Base-by-base conservation (phyloP, 2,113 vertebrate genomes). In the Cryptomyrus ogoouensis region DNA sequence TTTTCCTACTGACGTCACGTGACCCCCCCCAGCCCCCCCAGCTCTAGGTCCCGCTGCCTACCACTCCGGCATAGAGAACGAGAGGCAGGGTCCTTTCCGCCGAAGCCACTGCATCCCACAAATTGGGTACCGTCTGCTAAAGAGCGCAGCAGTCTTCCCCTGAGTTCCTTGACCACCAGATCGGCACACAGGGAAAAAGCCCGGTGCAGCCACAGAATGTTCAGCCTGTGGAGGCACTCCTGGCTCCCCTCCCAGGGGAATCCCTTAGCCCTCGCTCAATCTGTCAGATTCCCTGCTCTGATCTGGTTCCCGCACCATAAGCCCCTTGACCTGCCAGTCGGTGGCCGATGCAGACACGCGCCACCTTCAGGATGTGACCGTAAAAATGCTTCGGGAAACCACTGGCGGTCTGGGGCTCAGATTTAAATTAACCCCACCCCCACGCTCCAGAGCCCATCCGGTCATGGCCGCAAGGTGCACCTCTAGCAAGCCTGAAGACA, bases 211-310 rank as follows among this genome's bases (percentile, higher is more conserved):
- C 24, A 50, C 10, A 10, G 66, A 83, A 52, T 19, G 42, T 42
- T 39, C 4, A 56, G 47, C 12, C 46, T 56, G n/a, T 27, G 3
- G 21, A 46, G 21, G 17, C 47, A 80, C 70, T 35, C 31, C 80
- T 89, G 88, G 52, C 42, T 77, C 49, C 27, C 13, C 9, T 15
- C 88, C 88, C 70, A 35, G 88, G 47, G 49, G 88, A 88, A 88
- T 39, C 52, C 87, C 53, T 39, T 19, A 31, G 27, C 53, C 85
- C 47, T 19, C 17, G 47, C 85, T 53, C 24, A 74, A 31, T 44
- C 47, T 89, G 66, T 44, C 27, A 66, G 77, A 89, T 19, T 62
- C 31, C 47, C 47, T 39, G 27, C 74, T 89, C 49, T 83, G 70
- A 83, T 83, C 74, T 44, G 49, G 74, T 31, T 83, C 47, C 50